These are phyloP conservation scores for Lerista edwardsae DNA, from an alignment of 2,797 vertebrate genomes.

Conservation along the genomic window DNA sequence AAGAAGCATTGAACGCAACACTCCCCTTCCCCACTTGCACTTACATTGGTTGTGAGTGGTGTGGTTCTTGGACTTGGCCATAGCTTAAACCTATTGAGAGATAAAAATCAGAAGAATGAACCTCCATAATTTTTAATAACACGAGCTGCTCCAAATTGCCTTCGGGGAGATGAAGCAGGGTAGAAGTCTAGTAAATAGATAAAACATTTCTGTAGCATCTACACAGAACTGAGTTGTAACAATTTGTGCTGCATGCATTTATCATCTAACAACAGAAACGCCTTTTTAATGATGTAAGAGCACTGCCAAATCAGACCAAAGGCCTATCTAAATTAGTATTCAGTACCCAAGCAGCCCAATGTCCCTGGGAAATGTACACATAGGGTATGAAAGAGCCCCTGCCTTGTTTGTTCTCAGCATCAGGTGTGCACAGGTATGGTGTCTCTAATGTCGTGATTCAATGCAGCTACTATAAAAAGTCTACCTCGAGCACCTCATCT, in stretches of 20 bases:
- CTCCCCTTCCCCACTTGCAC: slow-evolving; percentile 55
- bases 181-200: no score
- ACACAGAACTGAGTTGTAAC: neutral
- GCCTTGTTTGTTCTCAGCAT: neutral
- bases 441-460: no score
- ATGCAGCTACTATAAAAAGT: neutral
- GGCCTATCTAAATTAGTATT: neutral
- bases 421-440: neutral
- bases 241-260: no score
- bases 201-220: no score
- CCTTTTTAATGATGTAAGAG: neutral
- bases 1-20: neutral
- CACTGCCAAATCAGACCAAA: neutral
- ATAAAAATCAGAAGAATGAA: neutral
- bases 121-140: fast-evolving
- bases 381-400: neutral
- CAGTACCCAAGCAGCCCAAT: neutral
- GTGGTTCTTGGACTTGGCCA: slow-evolving; percentile 99
- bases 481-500: neutral
- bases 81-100: slow-evolving; percentile 74
- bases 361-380: neutral
- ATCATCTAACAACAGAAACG: neutral
- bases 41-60: slow-evolving; percentile 99
- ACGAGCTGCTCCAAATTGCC: no score
- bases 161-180: no score